Evolutionary conservation across 2,113 vertebrate species (phyloP).

Genomic region (Actenoides lindsayi): DNA sequence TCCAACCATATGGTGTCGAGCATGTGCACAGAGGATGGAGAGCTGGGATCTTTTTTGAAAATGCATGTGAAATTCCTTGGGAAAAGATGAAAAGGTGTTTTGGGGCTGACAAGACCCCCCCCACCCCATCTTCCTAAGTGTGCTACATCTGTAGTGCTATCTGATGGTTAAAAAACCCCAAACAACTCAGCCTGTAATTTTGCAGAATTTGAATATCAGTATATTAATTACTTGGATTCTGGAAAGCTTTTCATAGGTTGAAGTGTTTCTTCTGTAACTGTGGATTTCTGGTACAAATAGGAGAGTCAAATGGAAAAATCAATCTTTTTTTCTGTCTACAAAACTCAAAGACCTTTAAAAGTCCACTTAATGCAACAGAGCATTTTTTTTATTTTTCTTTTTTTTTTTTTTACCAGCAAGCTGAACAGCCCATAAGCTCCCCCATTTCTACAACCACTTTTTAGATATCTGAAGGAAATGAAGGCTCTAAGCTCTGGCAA

Average conservation of each 20-base stretch:
- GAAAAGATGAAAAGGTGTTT: background rate
- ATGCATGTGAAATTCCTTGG: background rate
- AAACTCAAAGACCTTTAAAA: constrained; percentile 3
- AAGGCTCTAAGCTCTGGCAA: background rate
- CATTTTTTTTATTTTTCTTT: background rate
- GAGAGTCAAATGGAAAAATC: background rate
- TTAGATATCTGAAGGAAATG: background rate
- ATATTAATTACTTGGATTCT: background rate
- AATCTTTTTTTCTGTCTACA: background rate
- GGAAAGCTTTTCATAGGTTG: background rate
- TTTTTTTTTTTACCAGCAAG: background rate
- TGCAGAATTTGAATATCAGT: background rate
- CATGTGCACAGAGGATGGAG: background rate
- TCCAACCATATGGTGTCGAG: background rate
- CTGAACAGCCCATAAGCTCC: background rate
- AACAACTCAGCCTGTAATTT: background rate
- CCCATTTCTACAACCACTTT: background rate
- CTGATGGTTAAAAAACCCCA: background rate
- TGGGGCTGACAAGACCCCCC: background rate
- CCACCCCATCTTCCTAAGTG: background rate
- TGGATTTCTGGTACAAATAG: background rate
- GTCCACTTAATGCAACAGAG: background rate
- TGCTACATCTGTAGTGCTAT: background rate
- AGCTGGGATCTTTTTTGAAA: background rate
- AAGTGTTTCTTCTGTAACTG: background rate